phyloP scores from a whole-genome alignment of 1,140 invertebrate species.

The Drosophila athabasca region DNA sequence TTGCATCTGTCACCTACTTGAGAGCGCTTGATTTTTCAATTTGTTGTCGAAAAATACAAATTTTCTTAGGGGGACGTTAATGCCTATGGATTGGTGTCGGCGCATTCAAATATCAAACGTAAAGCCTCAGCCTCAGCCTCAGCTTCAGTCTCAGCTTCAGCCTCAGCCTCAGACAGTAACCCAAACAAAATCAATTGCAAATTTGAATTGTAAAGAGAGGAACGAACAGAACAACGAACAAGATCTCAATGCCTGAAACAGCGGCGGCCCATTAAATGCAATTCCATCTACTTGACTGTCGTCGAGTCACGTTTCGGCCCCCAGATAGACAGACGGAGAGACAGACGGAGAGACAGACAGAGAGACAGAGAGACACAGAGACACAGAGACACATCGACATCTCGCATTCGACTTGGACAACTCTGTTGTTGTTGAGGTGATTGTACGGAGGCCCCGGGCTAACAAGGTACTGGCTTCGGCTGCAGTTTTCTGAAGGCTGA shows the following conservation, averaged over 20 bases:
- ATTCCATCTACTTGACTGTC: conserved; percentile 74
- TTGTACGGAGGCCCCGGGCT: conserved; percentile 56
- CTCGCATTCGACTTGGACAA: conserved; percentile 26
- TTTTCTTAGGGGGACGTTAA: conserved; percentile 31
- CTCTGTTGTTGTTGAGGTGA: conserved; percentile 61
- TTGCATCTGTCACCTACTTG: conserved; percentile 55
- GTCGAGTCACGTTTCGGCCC: conserved; percentile 68
- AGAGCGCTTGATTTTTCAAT: conserved; percentile 47
- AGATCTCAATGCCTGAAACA: conserved; percentile 38
- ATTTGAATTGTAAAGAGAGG: conserved; percentile 68
- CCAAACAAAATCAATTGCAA: conserved; percentile 59
- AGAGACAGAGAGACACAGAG: too few species aligned
- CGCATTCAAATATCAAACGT: conserved; percentile 63
- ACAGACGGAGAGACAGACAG: too few species aligned
- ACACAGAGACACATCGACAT: too few species aligned
- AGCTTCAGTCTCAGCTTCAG: background rate
- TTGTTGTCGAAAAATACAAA: conserved; percentile 60
- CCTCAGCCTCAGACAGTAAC: background rate
- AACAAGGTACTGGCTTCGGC: conserved; percentile 63
- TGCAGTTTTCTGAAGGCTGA: conserved; percentile 72
- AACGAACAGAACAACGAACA: conserved; percentile 19
- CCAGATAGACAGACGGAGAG: too few species aligned
- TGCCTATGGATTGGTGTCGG: conserved; percentile 71
- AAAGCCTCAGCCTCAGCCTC: conserved; percentile 12
- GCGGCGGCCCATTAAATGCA: conserved; percentile 68